A percentile compares a stretch with the other conserved stretches of the same genome.
Conservation (phyloP, 2,113 vertebrate species). For the Apodemus speciosus region DNA sequence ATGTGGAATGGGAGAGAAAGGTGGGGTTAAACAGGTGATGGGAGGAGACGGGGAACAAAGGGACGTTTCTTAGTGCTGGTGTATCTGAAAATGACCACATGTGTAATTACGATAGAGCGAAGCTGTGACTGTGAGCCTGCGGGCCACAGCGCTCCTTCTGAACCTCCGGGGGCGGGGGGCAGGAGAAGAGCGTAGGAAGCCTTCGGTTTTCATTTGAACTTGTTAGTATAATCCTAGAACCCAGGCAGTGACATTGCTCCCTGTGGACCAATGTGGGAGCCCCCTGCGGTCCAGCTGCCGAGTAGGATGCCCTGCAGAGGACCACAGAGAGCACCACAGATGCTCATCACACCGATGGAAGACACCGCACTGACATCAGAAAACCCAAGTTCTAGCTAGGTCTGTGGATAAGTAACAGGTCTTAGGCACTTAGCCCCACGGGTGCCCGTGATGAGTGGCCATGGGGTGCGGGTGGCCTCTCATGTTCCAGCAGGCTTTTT, state of each 20-base stretch:
- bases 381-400: constrained; percentile 7
- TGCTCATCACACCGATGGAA: neutral
- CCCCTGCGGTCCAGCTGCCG: neutral
- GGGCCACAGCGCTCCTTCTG: neutral
- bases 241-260: neutral
- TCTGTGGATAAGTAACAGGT: neutral
- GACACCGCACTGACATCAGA: neutral
- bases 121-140: neutral
- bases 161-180: neutral
- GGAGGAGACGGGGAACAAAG: neutral
- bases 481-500: neutral
- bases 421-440: neutral
- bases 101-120: neutral
- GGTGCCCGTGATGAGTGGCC: neutral
- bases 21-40: neutral
- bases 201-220: neutral
- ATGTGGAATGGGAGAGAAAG: neutral
- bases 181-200: neutral
- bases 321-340: too few species aligned
- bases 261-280: neutral
- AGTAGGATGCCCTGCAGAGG: neutral
- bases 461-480: neutral
- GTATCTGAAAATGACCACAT: neutral
- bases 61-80: neutral
- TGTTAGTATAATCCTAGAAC: constrained; percentile 7